Conservation (phyloP, 2,888 invertebrate genomes). For the Salticus scenicus region DNA sequence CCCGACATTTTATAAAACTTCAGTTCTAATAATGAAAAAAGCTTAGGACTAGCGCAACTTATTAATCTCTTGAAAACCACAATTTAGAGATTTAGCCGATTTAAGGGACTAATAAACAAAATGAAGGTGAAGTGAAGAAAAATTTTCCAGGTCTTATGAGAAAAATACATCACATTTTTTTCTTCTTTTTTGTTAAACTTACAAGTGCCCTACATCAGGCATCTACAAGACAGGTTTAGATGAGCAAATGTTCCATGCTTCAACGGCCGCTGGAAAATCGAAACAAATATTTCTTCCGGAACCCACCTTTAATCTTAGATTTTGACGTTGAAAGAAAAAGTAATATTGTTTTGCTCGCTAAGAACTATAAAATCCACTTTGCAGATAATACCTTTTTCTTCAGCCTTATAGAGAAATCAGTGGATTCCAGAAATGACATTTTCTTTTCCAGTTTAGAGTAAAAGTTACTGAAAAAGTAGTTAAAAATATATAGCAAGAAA, state of each 20-base stretch:
- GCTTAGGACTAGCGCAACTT: slow-evolving; percentile 19
- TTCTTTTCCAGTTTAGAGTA: neutral
- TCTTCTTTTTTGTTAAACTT: slow-evolving; percentile 22
- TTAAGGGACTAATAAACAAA: slow-evolving; percentile 65
- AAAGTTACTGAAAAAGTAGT: neutral
- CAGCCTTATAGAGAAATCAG: slow-evolving; percentile 14
- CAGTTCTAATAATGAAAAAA: neutral
- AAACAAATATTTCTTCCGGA: slow-evolving; percentile 51
- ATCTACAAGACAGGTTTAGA: slow-evolving; percentile 66
- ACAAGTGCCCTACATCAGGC: slow-evolving; percentile 56
- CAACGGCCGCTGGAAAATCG: slow-evolving; percentile 36
- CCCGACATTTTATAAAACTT: neutral
- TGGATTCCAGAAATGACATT: slow-evolving; percentile 1
- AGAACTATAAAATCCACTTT: slow-evolving; percentile 68
- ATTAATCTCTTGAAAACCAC: slow-evolving; percentile 70
- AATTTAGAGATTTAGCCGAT: slow-evolving; percentile 62
- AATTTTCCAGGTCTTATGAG: slow-evolving; percentile 45
- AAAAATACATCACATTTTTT: slow-evolving; percentile 38
- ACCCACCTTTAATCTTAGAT: slow-evolving; percentile 64
- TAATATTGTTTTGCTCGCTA: slow-evolving; percentile 63
- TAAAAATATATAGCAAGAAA: too few relatives aligned
- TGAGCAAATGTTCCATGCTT: slow-evolving; percentile 49
- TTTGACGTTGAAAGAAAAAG: slow-evolving; percentile 54
- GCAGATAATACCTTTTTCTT: slow-evolving; percentile 53
- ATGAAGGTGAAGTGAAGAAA: slow-evolving; percentile 32